Base-by-base conservation (phyloP, 53 echinoderm and acorn worm species). In the Luidia sarsii region DNA sequence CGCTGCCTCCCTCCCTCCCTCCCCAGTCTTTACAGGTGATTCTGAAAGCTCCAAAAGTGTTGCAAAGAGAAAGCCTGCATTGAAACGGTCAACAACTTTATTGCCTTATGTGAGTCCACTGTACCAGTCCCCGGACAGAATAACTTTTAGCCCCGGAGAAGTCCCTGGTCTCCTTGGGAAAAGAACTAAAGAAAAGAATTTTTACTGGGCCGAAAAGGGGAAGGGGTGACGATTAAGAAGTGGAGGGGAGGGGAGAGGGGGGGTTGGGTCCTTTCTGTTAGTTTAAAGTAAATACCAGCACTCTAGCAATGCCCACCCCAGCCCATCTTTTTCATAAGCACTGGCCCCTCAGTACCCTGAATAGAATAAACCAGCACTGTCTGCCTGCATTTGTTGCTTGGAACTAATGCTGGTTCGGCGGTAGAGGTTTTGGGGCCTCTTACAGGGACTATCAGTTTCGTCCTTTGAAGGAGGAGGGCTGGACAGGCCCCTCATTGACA, bases 21-120 rank as follows among this genome's bases (percentile, higher is more conserved):
- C n/a, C 70, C 13, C n/a, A 36, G 50, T 70, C 50, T 34, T 70
- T 18, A 11, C 8, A 70, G 70, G 70, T 70, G 70, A n/a, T 49
- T 33, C 16, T 20, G 51, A 70, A 70, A 70, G 50, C 70, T 70
- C 70, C 33, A 70, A 48, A 70, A 70, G 70, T 70, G 70, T 50
- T 39, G 31, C 33, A 34, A 65, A 65, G 18, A 34, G 20, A 65
- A 61, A 39, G 39, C 28, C 48, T 30, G 48, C 25, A 45, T 27
- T 39, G 43, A 48, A 46, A 45, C 48, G 45, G 15, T 48, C 24
- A 39, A 68, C 68, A 68, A 21, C 45, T 28, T 46, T 68, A 5
- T 46, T 41, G 41, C 68, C 46, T 16, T 46, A 19, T 27, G 11
- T 13, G 24, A 65, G 39, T 39, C n/a, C n/a, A n/a, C n/a, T n/a